Evolutionary conservation across 2,797 vertebrate species (phyloP).

Genomic region (Manis javanica): DNA sequence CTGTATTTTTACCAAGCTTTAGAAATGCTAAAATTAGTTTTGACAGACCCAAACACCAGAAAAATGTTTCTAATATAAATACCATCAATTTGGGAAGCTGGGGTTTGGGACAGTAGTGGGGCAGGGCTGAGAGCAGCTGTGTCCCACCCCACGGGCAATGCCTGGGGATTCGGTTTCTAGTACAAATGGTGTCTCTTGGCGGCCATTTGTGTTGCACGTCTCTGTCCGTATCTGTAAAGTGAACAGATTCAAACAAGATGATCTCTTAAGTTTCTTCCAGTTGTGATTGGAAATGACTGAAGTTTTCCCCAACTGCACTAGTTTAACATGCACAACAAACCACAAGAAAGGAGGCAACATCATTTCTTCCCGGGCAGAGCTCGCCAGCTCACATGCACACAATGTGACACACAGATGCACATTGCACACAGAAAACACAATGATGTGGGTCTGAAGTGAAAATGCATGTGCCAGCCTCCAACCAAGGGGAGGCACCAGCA

Average conservation of each 20-base stretch:
- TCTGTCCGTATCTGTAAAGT: conserved; percentile 14
- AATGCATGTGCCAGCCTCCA: neutral
- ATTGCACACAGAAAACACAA: neutral
- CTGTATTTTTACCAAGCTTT: conserved; percentile 89
- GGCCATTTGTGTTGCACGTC: neutral
- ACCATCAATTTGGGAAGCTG: conserved; percentile 83
- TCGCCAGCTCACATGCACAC: rapidly evolving
- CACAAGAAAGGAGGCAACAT: rapidly evolving
- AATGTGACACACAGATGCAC: too few species aligned
- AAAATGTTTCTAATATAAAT: conserved; percentile 87
- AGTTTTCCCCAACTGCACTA: too few species aligned
- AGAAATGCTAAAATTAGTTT: conserved; percentile 90
- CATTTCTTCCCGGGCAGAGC: neutral
- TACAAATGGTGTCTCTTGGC: neutral
- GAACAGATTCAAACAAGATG: neutral
- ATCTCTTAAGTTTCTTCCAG: neutral
- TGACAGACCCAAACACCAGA: conserved; percentile 89
- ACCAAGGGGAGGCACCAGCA: neutral
- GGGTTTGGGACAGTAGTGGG: conserved; percentile 71
- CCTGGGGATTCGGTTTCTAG: neutral
- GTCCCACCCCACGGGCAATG: neutral
- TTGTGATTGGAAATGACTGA: neutral
- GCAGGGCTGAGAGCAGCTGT: neutral
- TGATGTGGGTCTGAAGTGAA: rapidly evolving
- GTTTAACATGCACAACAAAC: neutral